A percentile compares a stretch with the other conserved stretches of the same genome.
Evolutionary conservation across 2,113 vertebrate genomes (phyloP).

Genomic region (Hassar affinis): DNA sequence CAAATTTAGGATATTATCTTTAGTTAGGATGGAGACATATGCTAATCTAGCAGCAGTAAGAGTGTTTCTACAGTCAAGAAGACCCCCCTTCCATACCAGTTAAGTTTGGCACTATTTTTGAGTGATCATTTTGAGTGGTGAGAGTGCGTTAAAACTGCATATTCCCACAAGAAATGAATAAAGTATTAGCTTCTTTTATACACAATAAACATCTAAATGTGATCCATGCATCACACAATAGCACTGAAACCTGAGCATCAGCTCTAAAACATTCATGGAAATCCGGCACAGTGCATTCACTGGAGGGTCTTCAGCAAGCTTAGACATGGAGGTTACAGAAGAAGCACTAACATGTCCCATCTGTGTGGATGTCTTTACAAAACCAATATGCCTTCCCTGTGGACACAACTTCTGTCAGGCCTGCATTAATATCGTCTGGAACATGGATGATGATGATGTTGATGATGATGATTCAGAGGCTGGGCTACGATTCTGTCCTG

Average conservation of each 20-base stretch:
- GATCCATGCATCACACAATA: constrained; percentile 45
- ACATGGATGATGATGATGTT: constrained; percentile 60
- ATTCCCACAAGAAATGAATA: neutral
- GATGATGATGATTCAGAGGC: constrained; percentile 55
- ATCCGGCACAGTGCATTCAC: constrained; percentile 36
- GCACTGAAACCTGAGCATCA: constrained; percentile 37
- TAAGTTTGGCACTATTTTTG: neutral
- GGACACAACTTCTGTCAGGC: constrained; percentile 70
- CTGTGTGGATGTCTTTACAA: constrained; percentile 68
- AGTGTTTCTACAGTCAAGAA: neutral
- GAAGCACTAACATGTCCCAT: constrained; percentile 67
- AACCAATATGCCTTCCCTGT: constrained; percentile 68
- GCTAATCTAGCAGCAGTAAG: neutral
- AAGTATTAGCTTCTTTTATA: neutral
- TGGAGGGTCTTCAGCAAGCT: constrained; percentile 21
- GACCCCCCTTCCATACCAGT: neutral
- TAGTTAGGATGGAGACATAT: neutral
- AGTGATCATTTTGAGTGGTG: neutral
- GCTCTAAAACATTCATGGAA: constrained; percentile 50
- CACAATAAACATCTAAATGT: constrained; percentile 12
- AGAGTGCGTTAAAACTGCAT: neutral
- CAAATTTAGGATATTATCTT: neutral
- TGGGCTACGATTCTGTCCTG: constrained; percentile 68
- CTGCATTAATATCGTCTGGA: constrained; percentile 72
- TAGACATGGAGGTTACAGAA: constrained; percentile 56